Base-by-base conservation (phyloP, 1,140 invertebrate genomes). In the Euwallacea similis region DNA sequence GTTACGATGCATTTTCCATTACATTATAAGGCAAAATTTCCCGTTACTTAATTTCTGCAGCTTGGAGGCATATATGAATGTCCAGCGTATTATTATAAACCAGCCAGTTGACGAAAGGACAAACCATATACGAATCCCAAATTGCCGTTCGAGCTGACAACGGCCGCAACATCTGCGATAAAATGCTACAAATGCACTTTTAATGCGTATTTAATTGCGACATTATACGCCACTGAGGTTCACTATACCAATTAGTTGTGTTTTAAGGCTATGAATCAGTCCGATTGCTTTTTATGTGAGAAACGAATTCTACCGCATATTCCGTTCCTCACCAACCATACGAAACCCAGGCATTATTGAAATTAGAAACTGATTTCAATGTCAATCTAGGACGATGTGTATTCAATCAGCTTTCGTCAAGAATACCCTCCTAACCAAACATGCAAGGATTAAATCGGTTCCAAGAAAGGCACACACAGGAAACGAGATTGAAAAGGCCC, bases 381-480 rank as follows among this genome's bases (percentile, higher is more conserved):
- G 21, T 33, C 21, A 33, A 33, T 33, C 21, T 33, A 33, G 21
- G 21, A 33, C 21, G 21, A 33, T 33, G 21, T 33, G 21, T 33
- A 33, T 33, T 33, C 21, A 33, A 33, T 33, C 21, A 33, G 21
- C 21, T 64, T 53, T 64, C 16, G 33, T 60, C 42, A n/a, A 68
- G 47, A 60, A 42, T 68, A 60, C 56, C 50, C 66, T 60, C 66
- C 55, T 59, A 68, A 47, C 66, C 55, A 68, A 68, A 68, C 58
- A 68, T 60, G 56, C 41, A 68, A 68, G 66, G 66, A 68, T 68
- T 68, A 68, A 68, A 60, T 68, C 60, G 53, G 61, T 70, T 70
- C 69, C 47, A 70, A 70, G 69, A 70, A 70, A 70, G 61, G 54
- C 60, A 68, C 66, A 46, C 66, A 68, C 69, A 70, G 69, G 69